Evolutionary conservation across 2,113 vertebrate species (phyloP).

Genomic region (Rhegmatorhina hoffmannsi): DNA sequence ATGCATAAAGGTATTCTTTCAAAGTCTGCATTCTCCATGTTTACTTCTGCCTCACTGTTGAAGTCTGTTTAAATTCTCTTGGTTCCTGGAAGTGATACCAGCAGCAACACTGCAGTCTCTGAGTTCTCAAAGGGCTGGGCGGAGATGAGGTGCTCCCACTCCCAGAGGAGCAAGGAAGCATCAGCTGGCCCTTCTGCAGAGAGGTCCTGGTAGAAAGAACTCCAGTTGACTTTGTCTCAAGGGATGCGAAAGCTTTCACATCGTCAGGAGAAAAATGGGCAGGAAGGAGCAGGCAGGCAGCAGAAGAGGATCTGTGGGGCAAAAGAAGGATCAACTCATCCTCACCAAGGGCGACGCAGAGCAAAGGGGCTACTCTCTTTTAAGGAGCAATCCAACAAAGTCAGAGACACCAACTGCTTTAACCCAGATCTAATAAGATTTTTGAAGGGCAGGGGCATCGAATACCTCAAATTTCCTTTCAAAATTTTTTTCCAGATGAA

Average conservation of each 20-base stretch:
- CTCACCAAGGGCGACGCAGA: neutral
- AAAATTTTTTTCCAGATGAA: neutral
- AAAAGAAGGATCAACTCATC: neutral
- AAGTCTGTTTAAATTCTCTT: neutral
- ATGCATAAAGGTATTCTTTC: neutral
- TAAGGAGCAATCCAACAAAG: neutral
- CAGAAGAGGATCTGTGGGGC: neutral
- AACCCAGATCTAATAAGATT: neutral
- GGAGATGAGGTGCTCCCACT: neutral
- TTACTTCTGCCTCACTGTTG: neutral
- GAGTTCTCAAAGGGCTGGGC: fast-evolving
- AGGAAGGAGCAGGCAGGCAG: neutral
- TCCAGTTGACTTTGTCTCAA: too few species aligned
- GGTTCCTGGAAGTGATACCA: neutral
- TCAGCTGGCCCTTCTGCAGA: fast-evolving
- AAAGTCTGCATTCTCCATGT: neutral
- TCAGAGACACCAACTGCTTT: neutral
- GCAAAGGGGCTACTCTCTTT: neutral
- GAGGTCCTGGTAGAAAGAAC: neutral
- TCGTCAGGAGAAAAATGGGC: neutral
- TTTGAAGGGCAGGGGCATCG: neutral
- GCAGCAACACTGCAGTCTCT: neutral
- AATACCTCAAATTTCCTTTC: neutral
- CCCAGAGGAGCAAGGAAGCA: neutral
- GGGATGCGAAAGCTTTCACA: neutral